Evolutionary conservation across 1,140 invertebrate genomes (phyloP).

Genomic region (Radopholus similis): DNA sequence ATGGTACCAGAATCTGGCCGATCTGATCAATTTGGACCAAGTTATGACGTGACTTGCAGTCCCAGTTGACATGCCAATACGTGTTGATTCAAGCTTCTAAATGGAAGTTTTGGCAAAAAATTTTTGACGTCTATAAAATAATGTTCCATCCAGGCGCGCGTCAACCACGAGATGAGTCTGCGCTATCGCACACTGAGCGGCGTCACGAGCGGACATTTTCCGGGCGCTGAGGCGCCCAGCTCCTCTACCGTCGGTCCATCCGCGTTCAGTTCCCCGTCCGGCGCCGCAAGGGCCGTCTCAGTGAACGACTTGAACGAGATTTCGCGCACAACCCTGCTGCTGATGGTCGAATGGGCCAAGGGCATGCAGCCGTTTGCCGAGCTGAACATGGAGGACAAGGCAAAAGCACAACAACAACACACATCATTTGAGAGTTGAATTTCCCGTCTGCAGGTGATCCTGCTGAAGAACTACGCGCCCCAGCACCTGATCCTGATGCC

Average conservation of each 20-base stretch:
- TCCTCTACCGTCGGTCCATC: background rate
- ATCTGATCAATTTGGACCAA: too few relatives aligned
- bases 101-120: background rate
- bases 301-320: constrained; percentile 54
- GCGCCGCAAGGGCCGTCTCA: background rate
- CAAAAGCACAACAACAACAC: too few relatives aligned
- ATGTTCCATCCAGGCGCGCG: constrained; percentile 43
- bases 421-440: constrained; percentile 23
- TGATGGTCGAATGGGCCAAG: constrained; percentile 60
- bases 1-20: too few relatives aligned
- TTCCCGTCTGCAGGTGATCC: constrained; percentile 20
- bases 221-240: background rate
- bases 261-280: constrained; percentile 1
- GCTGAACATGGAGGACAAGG: constrained; percentile 51
- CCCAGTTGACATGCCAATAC: too few relatives aligned
- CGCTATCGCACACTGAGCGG: constrained; percentile 43
- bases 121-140: constrained; percentile 13
- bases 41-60: too few relatives aligned
- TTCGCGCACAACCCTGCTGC: constrained; percentile 50
- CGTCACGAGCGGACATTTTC: constrained; percentile 2
- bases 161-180: constrained; percentile 52
- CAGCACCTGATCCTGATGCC: constrained; percentile 60
- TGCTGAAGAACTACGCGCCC: constrained; percentile 57
- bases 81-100: too few relatives aligned
- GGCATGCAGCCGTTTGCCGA: constrained; percentile 42